A percentile compares a stretch with the other conserved stretches of the same genome.
Conservation (phyloP, 2,888 invertebrate genomes). For the Pachymerium ferrugineum region DNA sequence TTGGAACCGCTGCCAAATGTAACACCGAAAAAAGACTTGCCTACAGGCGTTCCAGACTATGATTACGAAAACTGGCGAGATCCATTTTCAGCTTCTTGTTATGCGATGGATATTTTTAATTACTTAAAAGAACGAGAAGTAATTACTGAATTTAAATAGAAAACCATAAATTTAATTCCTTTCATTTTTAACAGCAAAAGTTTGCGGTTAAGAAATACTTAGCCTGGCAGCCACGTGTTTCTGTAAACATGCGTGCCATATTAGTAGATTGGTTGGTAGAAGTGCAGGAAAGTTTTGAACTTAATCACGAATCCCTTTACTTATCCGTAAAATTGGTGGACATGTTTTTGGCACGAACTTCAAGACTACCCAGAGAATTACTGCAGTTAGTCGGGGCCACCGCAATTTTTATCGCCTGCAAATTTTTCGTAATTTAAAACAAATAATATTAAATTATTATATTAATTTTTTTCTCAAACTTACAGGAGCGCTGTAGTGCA, state of each 20-base stretch:
- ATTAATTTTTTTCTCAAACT: too few species aligned
- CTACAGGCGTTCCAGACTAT: not conserved
- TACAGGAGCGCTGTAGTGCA: conserved; percentile 92
- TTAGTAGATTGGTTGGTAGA: conserved; percentile 99
- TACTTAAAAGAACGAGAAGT: conserved; percentile 87
- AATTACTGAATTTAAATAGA: conserved; percentile 39
- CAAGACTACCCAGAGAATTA: conserved; percentile 64
- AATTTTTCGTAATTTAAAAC: conserved; percentile 53
- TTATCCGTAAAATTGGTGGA: conserved; percentile 94
- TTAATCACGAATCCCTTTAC: conserved; percentile 97
- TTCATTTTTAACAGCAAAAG: conserved; percentile 38
- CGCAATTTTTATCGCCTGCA: conserved; percentile 86
- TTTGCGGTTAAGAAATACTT: conserved; percentile 79
- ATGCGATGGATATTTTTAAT: conserved; percentile 89
- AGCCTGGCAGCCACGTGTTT: conserved; percentile 67
- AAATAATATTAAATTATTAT: conserved; percentile 35
- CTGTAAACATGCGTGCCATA: conserved; percentile 82
- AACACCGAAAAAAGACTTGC: not conserved
- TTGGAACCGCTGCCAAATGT: not conserved
- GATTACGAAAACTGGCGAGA: conserved; percentile 51
- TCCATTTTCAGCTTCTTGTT: conserved; percentile 77
- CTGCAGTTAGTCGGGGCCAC: conserved; percentile 89
- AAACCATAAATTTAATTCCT: conserved; percentile 1
- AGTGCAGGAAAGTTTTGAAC: conserved; percentile 88
- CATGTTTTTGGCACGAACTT: conserved; percentile 66